These are phyloP conservation scores for Hypsopygia costalis DNA, from an alignment of 2,888 invertebrate genomes.

Conservation along the genomic window DNA sequence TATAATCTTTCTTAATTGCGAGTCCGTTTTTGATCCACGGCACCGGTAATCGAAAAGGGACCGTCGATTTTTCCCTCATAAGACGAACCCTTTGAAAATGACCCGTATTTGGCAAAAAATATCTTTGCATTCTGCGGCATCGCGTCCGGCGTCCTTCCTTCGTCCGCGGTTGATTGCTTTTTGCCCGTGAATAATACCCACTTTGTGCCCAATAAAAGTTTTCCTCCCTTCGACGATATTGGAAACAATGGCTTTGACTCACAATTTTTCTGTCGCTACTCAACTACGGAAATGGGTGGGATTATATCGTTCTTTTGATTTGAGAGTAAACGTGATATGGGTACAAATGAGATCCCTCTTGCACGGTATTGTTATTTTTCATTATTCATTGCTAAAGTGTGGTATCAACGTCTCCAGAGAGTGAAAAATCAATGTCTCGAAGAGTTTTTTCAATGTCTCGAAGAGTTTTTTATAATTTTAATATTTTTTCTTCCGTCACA, in stretches of 20 bases:
- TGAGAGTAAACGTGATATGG: slow-evolving; percentile 66
- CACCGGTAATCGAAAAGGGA: slow-evolving; percentile 70
- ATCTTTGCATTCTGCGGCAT: slow-evolving; percentile 74
- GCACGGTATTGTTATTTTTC: slow-evolving; percentile 26
- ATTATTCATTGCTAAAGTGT: slow-evolving; percentile 8
- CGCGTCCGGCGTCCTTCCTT: slow-evolving; percentile 58
- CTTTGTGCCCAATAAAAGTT: slow-evolving; percentile 78
- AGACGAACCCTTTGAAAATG: slow-evolving; percentile 72
- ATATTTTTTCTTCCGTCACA: too few species aligned
- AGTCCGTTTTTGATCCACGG: slow-evolving; percentile 54
- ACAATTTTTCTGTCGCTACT: slow-evolving; percentile 61
- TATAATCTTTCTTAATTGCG: slow-evolving; percentile 67
- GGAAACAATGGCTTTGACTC: slow-evolving; percentile 76
- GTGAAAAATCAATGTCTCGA: slow-evolving; percentile 3
- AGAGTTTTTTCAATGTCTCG: slow-evolving; percentile 1
- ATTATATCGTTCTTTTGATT: slow-evolving; percentile 72
- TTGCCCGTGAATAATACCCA: slow-evolving; percentile 72
- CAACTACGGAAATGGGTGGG: slow-evolving; percentile 46
- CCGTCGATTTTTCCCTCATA: slow-evolving; percentile 59
- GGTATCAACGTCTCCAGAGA: slow-evolving; percentile 1
- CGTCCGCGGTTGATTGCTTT: slow-evolving; percentile 63
- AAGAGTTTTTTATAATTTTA: too few species aligned
- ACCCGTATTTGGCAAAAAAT: slow-evolving; percentile 69
- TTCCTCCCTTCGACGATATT: slow-evolving; percentile 63
- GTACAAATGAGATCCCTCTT: slow-evolving; percentile 49